Evolutionary conservation across 2,797 vertebrate species (phyloP).

Genomic region (Helarctos malayanus): DNA sequence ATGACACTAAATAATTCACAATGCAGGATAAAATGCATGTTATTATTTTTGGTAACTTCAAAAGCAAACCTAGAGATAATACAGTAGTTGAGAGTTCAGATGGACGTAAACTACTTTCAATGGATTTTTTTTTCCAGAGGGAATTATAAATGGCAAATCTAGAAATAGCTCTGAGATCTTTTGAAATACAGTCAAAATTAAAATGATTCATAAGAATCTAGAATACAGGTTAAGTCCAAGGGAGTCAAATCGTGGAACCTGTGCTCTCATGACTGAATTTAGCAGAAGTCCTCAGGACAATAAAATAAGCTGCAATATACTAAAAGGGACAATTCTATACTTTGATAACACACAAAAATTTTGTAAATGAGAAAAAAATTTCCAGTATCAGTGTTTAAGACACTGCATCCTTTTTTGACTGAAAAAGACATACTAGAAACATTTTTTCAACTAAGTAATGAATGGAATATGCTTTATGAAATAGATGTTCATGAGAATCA

Average conservation of each 20-base stretch:
- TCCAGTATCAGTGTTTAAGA: neutral
- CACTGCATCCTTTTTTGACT: neutral
- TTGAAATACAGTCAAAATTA: conserved; percentile 3
- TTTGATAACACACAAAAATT: neutral
- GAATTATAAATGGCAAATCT: neutral
- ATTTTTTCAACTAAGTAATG: conserved; percentile 30
- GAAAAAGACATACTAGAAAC: neutral
- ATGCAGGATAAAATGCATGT: neutral
- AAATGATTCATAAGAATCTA: conserved; percentile 42
- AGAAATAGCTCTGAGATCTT: neutral
- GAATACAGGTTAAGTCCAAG: neutral
- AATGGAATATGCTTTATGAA: conserved; percentile 25
- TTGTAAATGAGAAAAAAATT: neutral
- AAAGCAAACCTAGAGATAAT: neutral
- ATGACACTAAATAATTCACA: neutral
- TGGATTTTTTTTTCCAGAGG: neutral
- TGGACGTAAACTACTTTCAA: neutral
- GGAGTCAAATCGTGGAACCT: neutral
- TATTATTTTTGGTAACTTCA: neutral
- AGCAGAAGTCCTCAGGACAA: neutral
- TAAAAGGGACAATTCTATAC: neutral
- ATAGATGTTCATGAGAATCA: neutral
- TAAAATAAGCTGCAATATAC: neutral
- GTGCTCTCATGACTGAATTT: neutral
- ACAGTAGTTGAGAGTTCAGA: neutral